Conservation (phyloP, 2,888 invertebrate species). For the Sinotaia quadrata region DNA sequence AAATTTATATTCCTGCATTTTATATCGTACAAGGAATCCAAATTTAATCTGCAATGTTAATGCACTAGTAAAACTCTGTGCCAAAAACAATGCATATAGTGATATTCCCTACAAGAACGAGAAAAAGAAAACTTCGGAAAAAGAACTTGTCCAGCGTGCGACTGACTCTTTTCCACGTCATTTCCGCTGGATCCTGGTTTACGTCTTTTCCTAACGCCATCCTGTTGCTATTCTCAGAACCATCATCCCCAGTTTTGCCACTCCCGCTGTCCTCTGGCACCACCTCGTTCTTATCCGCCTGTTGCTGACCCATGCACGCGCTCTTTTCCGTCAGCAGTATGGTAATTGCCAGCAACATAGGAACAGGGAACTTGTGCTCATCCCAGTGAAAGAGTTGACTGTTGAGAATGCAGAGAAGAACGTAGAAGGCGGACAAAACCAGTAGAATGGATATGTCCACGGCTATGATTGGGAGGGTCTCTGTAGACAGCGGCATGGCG, state of each 20-base stretch:
- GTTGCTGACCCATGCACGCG: background rate
- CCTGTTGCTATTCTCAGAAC: background rate
- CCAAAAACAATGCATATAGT: background rate
- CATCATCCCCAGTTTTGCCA: background rate
- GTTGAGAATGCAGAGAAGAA: background rate
- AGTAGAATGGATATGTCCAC: background rate
- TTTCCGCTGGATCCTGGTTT: slow-evolving; percentile 2
- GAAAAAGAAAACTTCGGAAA: slow-evolving; percentile 11
- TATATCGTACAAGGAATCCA: too few relatives aligned
- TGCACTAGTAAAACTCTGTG: too few relatives aligned
- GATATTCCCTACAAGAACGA: background rate
- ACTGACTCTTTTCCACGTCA: slow-evolving; percentile 24
- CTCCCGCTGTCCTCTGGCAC: background rate
- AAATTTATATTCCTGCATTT: too few relatives aligned
- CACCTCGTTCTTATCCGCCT: too few relatives aligned
- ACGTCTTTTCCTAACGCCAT: background rate
- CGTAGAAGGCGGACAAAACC: background rate
- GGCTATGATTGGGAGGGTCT: background rate
- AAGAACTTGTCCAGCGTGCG: slow-evolving; percentile 23
- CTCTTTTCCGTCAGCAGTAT: background rate
- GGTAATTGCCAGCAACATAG: background rate
- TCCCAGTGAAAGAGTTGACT: background rate
- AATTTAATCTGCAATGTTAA: too few relatives aligned
- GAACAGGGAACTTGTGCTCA: background rate
- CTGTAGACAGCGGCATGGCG: background rate